Percentiles rank a stretch among this genome's conserved stretches.
Conservation (phyloP, 1,140 invertebrate species). For the Leptoteleia sp. region DNA sequence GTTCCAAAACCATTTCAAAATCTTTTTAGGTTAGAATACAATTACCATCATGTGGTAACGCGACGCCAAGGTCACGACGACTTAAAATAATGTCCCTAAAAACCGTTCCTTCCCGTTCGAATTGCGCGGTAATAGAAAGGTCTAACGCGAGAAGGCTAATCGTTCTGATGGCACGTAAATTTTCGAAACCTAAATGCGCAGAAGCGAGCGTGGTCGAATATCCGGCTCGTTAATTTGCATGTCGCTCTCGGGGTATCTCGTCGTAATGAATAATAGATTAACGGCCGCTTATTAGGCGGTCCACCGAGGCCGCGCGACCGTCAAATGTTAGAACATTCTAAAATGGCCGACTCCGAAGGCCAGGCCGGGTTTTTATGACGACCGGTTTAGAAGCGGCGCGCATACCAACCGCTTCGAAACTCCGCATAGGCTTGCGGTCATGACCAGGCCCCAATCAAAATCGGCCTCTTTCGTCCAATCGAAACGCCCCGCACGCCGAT, state of each 20-base stretch:
- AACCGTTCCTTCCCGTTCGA: too few relatives aligned
- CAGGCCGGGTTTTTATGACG: constrained; percentile 75
- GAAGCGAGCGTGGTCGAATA: constrained; percentile 38
- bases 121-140: too few relatives aligned
- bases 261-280: constrained; percentile 77
- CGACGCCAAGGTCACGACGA: too few relatives aligned
- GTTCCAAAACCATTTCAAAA: too few relatives aligned
- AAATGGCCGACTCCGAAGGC: constrained; percentile 78
- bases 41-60: too few relatives aligned
- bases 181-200: too few relatives aligned
- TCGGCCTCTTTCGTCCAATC: constrained; percentile 41
- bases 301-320: constrained; percentile 73
- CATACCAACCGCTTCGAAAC: constrained; percentile 67
- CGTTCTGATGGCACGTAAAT: too few relatives aligned
- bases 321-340: constrained; percentile 79
- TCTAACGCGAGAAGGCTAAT: too few relatives aligned
- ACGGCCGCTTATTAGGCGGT: constrained; percentile 75
- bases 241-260: constrained; percentile 67
- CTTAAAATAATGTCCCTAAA: too few relatives aligned
- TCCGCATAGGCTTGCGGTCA: constrained; percentile 64
- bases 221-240: constrained; percentile 70
- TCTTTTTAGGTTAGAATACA: too few relatives aligned
- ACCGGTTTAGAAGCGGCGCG: constrained; percentile 76
- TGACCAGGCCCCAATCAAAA: constrained; percentile 73
- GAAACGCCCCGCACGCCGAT: constrained; percentile 10